phyloP scores from a whole-genome alignment of 1,140 invertebrate species.

The Eriosoma lanigerum region DNA sequence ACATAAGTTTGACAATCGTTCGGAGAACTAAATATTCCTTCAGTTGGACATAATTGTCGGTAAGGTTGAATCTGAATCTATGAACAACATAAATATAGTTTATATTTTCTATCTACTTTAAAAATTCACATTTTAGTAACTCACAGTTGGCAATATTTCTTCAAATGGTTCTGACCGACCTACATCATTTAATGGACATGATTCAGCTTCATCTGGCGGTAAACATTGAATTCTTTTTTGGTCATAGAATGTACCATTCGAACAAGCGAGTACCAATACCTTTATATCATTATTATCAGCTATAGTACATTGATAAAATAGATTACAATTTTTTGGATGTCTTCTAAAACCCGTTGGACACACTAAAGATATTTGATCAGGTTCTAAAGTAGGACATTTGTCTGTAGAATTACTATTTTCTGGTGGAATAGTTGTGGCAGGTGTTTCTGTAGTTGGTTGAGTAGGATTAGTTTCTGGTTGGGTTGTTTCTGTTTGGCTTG shows the following conservation, averaged over 20 bases:
- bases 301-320: slow-evolving; percentile 79
- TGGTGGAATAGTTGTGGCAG: slow-evolving; percentile 3
- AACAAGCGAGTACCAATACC: slow-evolving; percentile 72
- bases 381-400: slow-evolving; percentile 54
- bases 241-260: slow-evolving; percentile 74
- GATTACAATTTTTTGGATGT: slow-evolving; percentile 80
- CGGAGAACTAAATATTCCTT: slow-evolving; percentile 69
- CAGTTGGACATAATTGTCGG: slow-evolving; percentile 65
- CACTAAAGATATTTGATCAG: slow-evolving; percentile 69
- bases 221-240: slow-evolving; percentile 72
- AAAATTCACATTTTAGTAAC: slow-evolving; percentile 30
- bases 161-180: neutral
- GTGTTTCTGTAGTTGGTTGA: slow-evolving; percentile 49
- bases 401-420: slow-evolving; percentile 43
- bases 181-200: slow-evolving; percentile 23
- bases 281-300: slow-evolving; percentile 70
- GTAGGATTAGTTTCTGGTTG: slow-evolving; percentile 41
- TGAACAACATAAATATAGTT: slow-evolving; percentile 57
- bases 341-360: slow-evolving; percentile 79
- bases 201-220: slow-evolving; percentile 57
- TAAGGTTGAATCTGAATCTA: slow-evolving; percentile 65
- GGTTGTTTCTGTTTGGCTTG: slow-evolving; percentile 41
- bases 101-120: slow-evolving; percentile 42
- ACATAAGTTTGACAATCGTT: slow-evolving; percentile 69
- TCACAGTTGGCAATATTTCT: slow-evolving; percentile 17